These are phyloP conservation scores for Cynodonichthys magdalenae DNA, from an alignment of 2,797 vertebrate species.

Conservation along the genomic window DNA sequence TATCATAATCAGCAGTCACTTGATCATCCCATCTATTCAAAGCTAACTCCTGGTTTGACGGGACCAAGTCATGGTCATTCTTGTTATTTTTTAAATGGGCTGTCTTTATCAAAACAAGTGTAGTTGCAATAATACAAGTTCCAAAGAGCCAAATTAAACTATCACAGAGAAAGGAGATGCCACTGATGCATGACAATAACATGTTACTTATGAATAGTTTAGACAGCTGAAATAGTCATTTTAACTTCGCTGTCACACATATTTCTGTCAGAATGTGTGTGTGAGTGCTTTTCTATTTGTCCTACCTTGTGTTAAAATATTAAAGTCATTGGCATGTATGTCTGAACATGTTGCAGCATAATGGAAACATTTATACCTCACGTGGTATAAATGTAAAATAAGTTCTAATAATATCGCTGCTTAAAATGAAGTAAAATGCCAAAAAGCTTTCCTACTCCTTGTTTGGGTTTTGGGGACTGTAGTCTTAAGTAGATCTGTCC, in stretches of 20 bases:
- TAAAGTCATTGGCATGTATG: background rate
- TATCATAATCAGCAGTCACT: background rate
- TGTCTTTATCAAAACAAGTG: background rate
- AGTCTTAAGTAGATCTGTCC: background rate
- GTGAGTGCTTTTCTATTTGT: background rate
- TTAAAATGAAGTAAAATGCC: background rate
- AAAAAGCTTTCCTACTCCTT: background rate
- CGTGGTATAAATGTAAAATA: too few species aligned
- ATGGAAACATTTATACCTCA: too few species aligned
- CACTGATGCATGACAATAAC: background rate
- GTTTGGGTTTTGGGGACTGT: background rate
- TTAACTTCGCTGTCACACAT: background rate
- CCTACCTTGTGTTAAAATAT: background rate
- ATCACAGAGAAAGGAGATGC: background rate
- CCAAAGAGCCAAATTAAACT: background rate
- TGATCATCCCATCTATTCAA: background rate
- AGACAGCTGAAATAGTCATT: conserved; percentile 4
- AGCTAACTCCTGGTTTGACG: background rate
- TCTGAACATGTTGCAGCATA: too few species aligned
- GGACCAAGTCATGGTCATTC: background rate
- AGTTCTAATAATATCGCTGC: too few species aligned
- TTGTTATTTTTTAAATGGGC: background rate
- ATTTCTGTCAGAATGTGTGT: background rate
- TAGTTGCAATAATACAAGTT: background rate
- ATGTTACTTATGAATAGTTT: background rate